Base-by-base conservation (phyloP, 2,888 invertebrate species). In the Callinectes sapidus region DNA sequence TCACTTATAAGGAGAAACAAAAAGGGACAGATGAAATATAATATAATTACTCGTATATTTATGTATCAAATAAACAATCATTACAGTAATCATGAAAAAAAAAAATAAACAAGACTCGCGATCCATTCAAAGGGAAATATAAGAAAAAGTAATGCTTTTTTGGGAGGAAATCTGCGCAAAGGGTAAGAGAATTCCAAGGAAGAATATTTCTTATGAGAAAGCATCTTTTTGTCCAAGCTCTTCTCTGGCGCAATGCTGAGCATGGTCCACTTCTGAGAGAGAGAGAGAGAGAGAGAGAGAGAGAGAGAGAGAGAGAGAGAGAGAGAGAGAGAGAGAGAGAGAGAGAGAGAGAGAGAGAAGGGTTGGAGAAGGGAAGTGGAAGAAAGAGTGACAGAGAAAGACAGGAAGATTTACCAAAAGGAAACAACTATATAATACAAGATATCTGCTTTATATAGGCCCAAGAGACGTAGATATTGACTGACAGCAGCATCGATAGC, bases 321-420 rank as follows among this genome's bases (percentile, higher is more conserved):
- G 28, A 28, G 28, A 28, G 28, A 28, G 28, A 61, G 28, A 71
- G 71, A 71, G 71, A 71, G 71, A 71, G 71, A 71, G 71, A 71
- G 71, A 71, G 71, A 71, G 71, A 71, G 71, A 71, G 71, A 71
- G 71, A 71, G 71, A 71, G 71, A 71, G 71, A 71, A 71, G 71
- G 23, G 71, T 28, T 28, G 28, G 71, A 71, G 71, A 28, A 23
- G 18, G 61, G 18, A 10, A 61, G 61, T 8, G 61, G 10, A 10
- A 61, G 61, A 61, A 18, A 23, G 23, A 23, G 5, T 0, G 61
- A 71, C n/a, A 71, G n/a, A 71, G 28, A 10, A 13, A 28, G 71
- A 71, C 13, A 71, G 28, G 10, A 13, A 28, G 28, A 71, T 10
- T 10, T 10, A 48, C 48, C 10, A 48, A 8, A 48, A 48, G 48